phyloP scores from a whole-genome alignment of 1,140 invertebrate species.

The Drosophila ficusphila region DNA sequence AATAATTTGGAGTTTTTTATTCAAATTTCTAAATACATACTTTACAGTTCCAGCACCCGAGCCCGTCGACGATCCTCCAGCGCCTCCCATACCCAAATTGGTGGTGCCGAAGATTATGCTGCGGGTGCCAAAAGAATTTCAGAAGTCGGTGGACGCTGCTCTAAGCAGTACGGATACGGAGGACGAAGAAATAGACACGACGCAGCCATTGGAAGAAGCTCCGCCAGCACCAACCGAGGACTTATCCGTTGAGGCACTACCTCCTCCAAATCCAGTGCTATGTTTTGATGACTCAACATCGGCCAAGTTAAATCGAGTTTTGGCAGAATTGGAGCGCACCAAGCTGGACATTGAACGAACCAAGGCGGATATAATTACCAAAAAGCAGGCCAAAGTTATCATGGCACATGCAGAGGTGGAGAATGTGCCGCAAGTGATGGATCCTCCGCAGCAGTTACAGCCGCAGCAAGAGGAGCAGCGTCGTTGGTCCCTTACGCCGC shows the following conservation, averaged over 20 bases:
- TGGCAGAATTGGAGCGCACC: slow-evolving; percentile 76
- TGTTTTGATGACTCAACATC: slow-evolving; percentile 40
- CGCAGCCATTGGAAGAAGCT: slow-evolving; percentile 16
- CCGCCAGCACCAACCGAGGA: neutral
- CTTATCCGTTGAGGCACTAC: neutral
- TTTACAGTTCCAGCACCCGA: slow-evolving; percentile 57
- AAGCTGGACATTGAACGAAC: slow-evolving; percentile 71
- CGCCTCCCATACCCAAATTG: slow-evolving; percentile 49
- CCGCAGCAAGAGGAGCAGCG: slow-evolving; percentile 32
- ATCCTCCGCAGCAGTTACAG: neutral
- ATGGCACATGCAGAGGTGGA: slow-evolving; percentile 8
- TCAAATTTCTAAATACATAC: neutral
- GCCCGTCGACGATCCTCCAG: slow-evolving; percentile 3
- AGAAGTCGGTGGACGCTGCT: slow-evolving; percentile 78
- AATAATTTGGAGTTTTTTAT: neutral
- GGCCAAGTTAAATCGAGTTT: slow-evolving; percentile 45
- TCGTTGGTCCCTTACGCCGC: slow-evolving; percentile 76
- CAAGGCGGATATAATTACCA: slow-evolving; percentile 55
- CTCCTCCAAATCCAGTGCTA: neutral
- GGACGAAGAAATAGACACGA: slow-evolving; percentile 52
- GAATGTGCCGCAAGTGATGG: slow-evolving; percentile 8
- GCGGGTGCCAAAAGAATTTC: slow-evolving; percentile 84
- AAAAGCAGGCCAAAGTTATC: slow-evolving; percentile 37
- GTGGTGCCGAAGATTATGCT: slow-evolving; percentile 85
- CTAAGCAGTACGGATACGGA: slow-evolving; percentile 77